phyloP scores from a whole-genome alignment of 2,797 vertebrate species.

The Centropyge bicolor region DNA sequence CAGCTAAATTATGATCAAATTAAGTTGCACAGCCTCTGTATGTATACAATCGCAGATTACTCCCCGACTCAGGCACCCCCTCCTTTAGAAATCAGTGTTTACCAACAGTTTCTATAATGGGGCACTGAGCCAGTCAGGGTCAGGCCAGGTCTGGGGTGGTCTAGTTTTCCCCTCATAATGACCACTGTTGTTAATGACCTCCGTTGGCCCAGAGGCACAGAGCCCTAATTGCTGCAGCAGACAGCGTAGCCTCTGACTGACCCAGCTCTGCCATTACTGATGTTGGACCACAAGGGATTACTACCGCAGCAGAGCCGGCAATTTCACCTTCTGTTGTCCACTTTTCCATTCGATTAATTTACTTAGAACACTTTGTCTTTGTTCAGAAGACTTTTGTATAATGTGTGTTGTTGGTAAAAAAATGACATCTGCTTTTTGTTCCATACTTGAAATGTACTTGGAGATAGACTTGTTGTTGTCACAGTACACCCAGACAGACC shows the following conservation, averaged over 20 bases:
- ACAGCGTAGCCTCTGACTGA: conserved; percentile 80
- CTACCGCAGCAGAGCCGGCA: conserved; percentile 25
- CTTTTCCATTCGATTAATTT: conserved; percentile 30
- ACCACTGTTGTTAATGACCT: conserved; percentile 81
- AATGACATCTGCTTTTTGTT: conserved; percentile 11
- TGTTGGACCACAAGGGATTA: conserved; percentile 62
- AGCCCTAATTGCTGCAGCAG: conserved; percentile 80
- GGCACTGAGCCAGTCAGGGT: conserved; percentile 48
- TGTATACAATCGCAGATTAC: conserved; percentile 12
- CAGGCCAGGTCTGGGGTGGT: conserved; percentile 56
- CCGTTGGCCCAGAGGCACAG: conserved; percentile 70
- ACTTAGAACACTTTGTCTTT: conserved; percentile 11
- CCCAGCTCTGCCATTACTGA: conserved; percentile 69
- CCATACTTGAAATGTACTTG: conserved; percentile 13
- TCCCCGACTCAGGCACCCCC: neutral
- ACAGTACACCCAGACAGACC: conserved; percentile 41
- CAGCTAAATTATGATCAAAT: conserved; percentile 34
- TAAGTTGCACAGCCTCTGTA: conserved; percentile 1
- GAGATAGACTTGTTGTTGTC: conserved; percentile 37
- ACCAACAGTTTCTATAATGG: conserved; percentile 46
- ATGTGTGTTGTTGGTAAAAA: neutral
- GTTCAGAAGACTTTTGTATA: neutral
- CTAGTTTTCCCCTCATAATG: conserved; percentile 71
- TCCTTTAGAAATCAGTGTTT: conserved; percentile 43
- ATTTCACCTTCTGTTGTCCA: conserved; percentile 28